A percentile compares a stretch with the other conserved stretches of the same genome.
phyloP scores from a whole-genome alignment of 2,797 vertebrate genomes.

The Microctenopoma steveboyesi region DNA sequence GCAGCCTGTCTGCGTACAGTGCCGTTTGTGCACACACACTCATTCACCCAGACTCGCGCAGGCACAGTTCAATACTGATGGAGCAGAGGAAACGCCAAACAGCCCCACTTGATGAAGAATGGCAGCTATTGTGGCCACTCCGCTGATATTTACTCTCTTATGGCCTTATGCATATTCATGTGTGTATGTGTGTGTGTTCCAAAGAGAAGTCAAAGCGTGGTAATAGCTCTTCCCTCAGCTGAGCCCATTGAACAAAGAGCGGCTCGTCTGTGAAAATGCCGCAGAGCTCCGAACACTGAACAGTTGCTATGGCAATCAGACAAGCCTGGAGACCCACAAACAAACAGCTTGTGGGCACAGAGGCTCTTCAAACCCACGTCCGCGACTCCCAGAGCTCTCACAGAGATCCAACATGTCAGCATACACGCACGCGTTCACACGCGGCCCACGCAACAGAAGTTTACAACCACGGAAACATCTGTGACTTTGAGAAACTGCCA shows the following conservation, averaged over 20 bases:
- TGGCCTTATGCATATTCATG: constrained; percentile 62
- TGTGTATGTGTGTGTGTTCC: constrained; percentile 25
- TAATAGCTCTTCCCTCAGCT: constrained; percentile 57
- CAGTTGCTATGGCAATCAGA: constrained; percentile 68
- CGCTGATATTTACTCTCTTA: constrained; percentile 59
- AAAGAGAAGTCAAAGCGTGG: constrained; percentile 52
- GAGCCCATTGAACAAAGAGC: constrained; percentile 52
- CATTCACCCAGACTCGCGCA: constrained; percentile 1
- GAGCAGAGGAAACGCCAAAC: constrained; percentile 28
- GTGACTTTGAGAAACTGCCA: not conserved
- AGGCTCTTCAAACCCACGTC: constrained; percentile 41
- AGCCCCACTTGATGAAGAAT: constrained; percentile 51
- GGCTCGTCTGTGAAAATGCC: constrained; percentile 65
- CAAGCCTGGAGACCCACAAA: constrained; percentile 66
- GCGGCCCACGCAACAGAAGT: constrained; percentile 37
- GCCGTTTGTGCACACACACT: constrained; percentile 2
- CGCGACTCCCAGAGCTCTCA: constrained; percentile 4
- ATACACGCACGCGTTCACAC: constrained; percentile 11
- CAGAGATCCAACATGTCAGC: constrained; percentile 18
- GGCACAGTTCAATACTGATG: constrained; percentile 32
- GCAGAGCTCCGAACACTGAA: constrained; percentile 59
- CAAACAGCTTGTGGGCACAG: constrained; percentile 58
- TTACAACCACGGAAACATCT: constrained; percentile 35
- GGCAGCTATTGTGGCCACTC: constrained; percentile 50
- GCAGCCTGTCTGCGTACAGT: constrained; percentile 7